phyloP scores from a whole-genome alignment of 2,888 invertebrate species.

The Andrena bucephala region DNA sequence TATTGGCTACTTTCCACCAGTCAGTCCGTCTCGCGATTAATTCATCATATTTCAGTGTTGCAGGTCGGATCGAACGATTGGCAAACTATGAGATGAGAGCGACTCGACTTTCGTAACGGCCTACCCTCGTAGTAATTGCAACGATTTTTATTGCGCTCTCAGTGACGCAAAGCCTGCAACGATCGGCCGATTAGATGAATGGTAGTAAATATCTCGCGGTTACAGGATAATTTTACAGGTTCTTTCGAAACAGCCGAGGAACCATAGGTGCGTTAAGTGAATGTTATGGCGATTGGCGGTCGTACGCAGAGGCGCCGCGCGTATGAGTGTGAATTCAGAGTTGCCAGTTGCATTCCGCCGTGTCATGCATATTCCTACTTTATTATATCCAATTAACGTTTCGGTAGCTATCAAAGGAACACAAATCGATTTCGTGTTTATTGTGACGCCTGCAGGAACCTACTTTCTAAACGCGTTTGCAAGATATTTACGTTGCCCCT shows the following conservation, averaged over 20 bases:
- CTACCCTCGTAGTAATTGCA: neutral
- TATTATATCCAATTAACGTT: constrained; percentile 35
- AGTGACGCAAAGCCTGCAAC: neutral
- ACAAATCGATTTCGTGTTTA: constrained; percentile 1
- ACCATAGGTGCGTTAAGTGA: neutral
- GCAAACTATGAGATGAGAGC: constrained; percentile 9
- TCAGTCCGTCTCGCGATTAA: neutral
- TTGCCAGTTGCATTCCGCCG: constrained; percentile 9
- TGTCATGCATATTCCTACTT: constrained; percentile 9
- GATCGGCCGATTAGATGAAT: neutral
- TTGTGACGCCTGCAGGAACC: neutral
- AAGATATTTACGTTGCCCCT: neutral
- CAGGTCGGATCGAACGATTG: constrained; percentile 21
- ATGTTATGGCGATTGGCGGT: neutral
- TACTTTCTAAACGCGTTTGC: neutral
- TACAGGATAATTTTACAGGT: constrained; percentile 16
- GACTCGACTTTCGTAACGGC: constrained; percentile 27
- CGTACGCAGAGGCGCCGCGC: neutral
- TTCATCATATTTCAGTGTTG: constrained; percentile 12
- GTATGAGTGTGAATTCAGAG: neutral
- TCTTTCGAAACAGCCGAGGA: constrained; percentile 31
- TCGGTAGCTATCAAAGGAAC: neutral
- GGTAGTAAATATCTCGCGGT: neutral
- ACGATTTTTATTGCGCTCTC: neutral
- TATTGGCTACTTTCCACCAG: neutral